Evolutionary conservation across 2,797 vertebrate genomes (phyloP), one percentile per base, ranked within the genome.

Genomic region (Sebastes itinus): DNA sequence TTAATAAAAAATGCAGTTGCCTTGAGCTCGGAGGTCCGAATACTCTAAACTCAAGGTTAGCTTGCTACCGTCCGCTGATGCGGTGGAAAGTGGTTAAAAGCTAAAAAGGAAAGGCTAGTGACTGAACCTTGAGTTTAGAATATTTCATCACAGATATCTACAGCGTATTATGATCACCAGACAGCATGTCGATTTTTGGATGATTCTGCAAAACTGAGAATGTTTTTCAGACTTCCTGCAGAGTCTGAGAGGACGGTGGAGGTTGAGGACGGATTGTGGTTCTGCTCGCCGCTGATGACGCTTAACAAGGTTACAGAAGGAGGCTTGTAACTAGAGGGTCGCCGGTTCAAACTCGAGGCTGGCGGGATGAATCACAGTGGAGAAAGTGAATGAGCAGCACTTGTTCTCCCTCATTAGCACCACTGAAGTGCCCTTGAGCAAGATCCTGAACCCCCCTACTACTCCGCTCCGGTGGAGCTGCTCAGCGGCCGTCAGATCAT

Each of bases 21-120:
- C 66, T 67, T 62, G 28, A 79, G 72, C 35, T 46, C 12, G 2
- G 52, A 42, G 72, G 70, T 61, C 78, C 33, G 52, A 74, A 72
- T 76, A 38, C 68, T 72, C 62, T 7, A 30, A 61, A 73, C 23
- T 86, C 64, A 82, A 68, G 62, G 55, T 23, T 72, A 3, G 6
- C 16, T 63, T 5, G 11, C 27, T 6, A 23, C n/a, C 16, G 4
- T 16, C 32, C 16, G 2, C 32, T 12, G 46, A 49, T 27, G 7
- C 49, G 4, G 6, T 13, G 55, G 60, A 49, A 64, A 23, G 16
- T 10, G 4, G 23, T 58, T 12, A 16, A 28, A 18, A 42, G 10
- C 35, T 18, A 16, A 64, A 18, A 25, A 18, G 33, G 38, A 70
- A 20, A 12, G 5, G 13, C n/a, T 46, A 14, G 32, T 28, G 2